Evolutionary conservation across 2,888 invertebrate species (phyloP), one percentile per base, ranked within the genome.

Genomic region (Chrysopilus asiliformis): DNA sequence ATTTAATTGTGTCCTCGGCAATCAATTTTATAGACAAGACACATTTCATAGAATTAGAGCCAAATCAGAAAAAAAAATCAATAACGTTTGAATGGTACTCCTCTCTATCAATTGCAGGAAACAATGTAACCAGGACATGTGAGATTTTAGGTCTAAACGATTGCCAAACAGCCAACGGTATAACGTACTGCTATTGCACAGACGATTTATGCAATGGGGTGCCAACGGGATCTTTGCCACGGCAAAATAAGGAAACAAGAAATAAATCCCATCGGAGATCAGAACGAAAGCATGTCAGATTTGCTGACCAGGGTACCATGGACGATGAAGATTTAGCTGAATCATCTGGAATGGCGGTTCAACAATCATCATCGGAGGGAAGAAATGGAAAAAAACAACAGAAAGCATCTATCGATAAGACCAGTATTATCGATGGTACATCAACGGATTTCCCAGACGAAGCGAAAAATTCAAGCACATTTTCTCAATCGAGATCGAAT

Each of bases 171-270:
- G 47, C 43, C 18, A 45, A 47, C 37, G 36, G 39, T 35, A 40
- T 44, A n/a, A 39, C 31, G 37, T 43, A 45, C 36, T 47, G 47
- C 37, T 44, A 43, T 31, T 47, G 47, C 36, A 40, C 24, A 32
- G 31, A 7, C n/a, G 40, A 45, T 37, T 38, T 45, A 29, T 47
- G 47, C 34, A 47, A 47, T 39, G 30, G 37, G 12, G 31, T 40
- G 26, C 6, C 12, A 14, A 32, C n/a, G 15, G 16, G 8, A 14
- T 12, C 32, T 19, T 8, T 22, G 22, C 22, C 10, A 8, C 22
- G 22, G 7, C n/a, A n/a, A 12, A 12, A 26, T 14, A 26, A n/a
- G 14, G 26, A 26, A 12, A 26, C 26, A n/a, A 26, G 12, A 26
- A 26, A 14, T 26, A 14, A 14, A 4, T 8, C n/a, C 7, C 16